These are phyloP conservation scores for Gadus chalcogrammus DNA, from an alignment of 2,113 vertebrate species.

Conservation along the genomic window DNA sequence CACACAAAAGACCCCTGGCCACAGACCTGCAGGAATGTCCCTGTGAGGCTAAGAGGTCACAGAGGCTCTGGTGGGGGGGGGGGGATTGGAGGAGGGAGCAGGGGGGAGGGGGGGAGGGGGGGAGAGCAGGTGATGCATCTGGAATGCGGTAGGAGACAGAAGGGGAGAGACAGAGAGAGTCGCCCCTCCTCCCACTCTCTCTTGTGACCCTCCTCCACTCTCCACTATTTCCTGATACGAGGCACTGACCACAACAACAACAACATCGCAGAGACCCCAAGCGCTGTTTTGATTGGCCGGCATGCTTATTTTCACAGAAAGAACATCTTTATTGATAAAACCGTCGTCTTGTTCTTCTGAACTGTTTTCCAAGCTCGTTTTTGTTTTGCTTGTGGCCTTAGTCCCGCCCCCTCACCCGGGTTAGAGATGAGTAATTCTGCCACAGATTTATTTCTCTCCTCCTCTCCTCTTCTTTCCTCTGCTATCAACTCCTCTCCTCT, in stretches of 20 bases:
- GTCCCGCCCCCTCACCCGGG: too few species aligned
- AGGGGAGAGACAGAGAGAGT: constrained; percentile 16
- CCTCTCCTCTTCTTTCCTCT: too few species aligned
- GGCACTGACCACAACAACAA: constrained; percentile 26
- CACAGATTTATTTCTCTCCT: too few species aligned
- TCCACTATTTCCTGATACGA: constrained; percentile 35
- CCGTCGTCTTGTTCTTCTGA: constrained; percentile 48
- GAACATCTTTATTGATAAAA: constrained; percentile 74
- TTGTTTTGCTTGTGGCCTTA: neutral
- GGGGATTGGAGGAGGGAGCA: too few species aligned
- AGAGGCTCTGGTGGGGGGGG: too few species aligned
- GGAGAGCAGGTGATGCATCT: constrained; percentile 38
- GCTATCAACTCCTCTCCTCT: too few species aligned
- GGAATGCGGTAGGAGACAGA: constrained; percentile 50
- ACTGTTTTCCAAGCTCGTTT: constrained; percentile 53
- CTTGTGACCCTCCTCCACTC: neutral
- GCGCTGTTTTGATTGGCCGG: constrained; percentile 57
- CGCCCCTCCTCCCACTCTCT: neutral
- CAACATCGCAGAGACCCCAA: constrained; percentile 26
- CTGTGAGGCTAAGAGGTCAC: neutral
- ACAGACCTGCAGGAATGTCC: constrained; percentile 11
- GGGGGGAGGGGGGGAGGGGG: neutral
- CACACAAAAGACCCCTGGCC: constrained; percentile 9
- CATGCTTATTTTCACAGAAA: constrained; percentile 60
- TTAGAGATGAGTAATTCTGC: too few species aligned